phyloP scores from a whole-genome alignment of 2,888 invertebrate genomes.

The Tetramorium bicarinatum region DNA sequence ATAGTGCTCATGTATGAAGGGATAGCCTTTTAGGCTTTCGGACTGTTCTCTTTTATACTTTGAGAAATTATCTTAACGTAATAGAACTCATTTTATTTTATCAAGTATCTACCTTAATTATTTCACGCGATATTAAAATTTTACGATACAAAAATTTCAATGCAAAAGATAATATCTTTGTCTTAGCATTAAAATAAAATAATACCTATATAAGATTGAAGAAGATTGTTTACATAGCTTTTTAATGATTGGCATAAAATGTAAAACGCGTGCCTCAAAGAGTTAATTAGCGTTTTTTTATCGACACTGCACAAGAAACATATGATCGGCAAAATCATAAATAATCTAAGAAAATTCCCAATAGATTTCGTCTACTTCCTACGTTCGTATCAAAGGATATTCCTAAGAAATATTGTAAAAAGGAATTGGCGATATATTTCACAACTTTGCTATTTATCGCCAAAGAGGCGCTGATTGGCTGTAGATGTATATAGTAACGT shows the following conservation, averaged over 20 bases:
- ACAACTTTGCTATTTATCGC: conserved; percentile 48
- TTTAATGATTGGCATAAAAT: neutral
- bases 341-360: conserved; percentile 29
- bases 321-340: neutral
- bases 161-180: neutral
- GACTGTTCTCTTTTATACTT: conserved; percentile 19
- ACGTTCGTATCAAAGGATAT: too few relatives aligned
- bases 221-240: neutral
- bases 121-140: conserved; percentile 9
- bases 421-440: neutral
- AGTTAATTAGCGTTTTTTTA: neutral
- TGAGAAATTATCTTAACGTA: conserved; percentile 43
- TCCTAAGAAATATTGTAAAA: conserved; percentile 11
- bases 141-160: conserved; percentile 2
- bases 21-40: conserved; percentile 22
- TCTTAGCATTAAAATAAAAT: neutral
- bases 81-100: conserved; percentile 13
- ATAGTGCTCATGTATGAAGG: conserved; percentile 13
- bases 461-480: conserved; percentile 61
- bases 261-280: neutral
- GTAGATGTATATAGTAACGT: conserved; percentile 38
- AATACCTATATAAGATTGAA: neutral
- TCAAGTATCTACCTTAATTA: conserved; percentile 1
- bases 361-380: neutral
- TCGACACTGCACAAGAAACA: neutral